phyloP scores from a whole-genome alignment of 2,888 invertebrate genomes.

The Lucinisca nassula region DNA sequence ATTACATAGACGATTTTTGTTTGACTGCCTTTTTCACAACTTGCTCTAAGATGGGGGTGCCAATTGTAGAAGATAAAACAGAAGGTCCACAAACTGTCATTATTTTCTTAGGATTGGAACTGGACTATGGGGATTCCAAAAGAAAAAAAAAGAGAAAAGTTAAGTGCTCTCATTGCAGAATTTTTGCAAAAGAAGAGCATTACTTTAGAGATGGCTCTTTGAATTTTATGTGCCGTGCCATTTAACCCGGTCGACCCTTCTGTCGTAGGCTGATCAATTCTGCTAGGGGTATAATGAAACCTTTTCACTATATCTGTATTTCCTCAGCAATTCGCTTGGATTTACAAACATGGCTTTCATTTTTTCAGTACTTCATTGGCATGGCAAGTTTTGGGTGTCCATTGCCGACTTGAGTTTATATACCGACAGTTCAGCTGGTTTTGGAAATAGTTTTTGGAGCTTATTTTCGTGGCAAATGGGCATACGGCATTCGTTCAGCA shows the following conservation, averaged over 20 bases:
- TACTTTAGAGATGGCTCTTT: slow-evolving; percentile 18
- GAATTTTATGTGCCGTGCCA: slow-evolving; percentile 23
- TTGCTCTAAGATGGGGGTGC: slow-evolving; percentile 11
- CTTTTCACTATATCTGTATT: not conserved
- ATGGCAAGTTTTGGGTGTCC: not conserved
- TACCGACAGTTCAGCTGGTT: slow-evolving; percentile 4
- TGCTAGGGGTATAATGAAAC: slow-evolving; percentile 1
- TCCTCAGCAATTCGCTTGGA: not conserved
- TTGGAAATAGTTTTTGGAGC: not conserved
- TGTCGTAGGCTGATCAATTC: slow-evolving; percentile 29
- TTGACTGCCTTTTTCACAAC: not conserved
- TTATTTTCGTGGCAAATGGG: no score
- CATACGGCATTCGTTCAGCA: not conserved
- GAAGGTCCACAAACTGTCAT: not conserved
- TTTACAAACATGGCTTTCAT: not conserved
- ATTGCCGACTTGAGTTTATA: not conserved
- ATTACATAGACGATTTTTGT: slow-evolving; percentile 49
- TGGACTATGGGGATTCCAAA: slow-evolving; percentile 42
- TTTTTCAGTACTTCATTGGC: not conserved
- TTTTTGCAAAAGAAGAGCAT: slow-evolving; percentile 5
- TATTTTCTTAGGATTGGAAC: slow-evolving; percentile 46
- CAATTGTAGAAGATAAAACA: slow-evolving; percentile 26
- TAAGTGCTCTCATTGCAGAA: not conserved
- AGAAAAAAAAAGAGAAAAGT: slow-evolving; percentile 23
- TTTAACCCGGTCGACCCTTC: slow-evolving; percentile 21